These are phyloP conservation scores for Drosophila pseudoobscura DNA, from an alignment of 1,140 invertebrate species.

Conservation along the genomic window DNA sequence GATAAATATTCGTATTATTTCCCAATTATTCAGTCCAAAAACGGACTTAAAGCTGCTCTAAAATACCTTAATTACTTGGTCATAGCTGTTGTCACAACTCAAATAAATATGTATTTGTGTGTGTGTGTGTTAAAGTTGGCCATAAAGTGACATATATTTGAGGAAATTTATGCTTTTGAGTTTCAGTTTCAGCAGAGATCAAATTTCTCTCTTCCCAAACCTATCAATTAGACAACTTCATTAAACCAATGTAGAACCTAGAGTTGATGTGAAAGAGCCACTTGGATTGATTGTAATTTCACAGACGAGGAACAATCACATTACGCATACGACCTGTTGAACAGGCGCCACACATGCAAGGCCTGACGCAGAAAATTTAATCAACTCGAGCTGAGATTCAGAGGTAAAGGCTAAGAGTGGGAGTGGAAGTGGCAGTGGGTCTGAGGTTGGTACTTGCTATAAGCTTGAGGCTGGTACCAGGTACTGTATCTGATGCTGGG, in stretches of 20 bases:
- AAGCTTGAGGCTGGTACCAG: background rate
- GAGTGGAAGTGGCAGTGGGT: too few relatives aligned
- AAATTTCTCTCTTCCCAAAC: background rate
- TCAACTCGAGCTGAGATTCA: slow-evolving; percentile 45
- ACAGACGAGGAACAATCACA: slow-evolving; percentile 17
- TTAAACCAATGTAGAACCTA: background rate
- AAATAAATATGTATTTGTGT: slow-evolving; percentile 8
- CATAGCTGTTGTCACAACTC: background rate
- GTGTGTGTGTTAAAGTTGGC: background rate
- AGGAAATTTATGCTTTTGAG: slow-evolving; percentile 1
- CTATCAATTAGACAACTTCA: slow-evolving; percentile 18
- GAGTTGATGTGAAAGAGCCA: background rate
- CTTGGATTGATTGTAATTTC: slow-evolving; percentile 36
- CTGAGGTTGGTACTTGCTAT: too few relatives aligned
- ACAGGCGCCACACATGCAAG: background rate
- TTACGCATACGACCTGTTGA: slow-evolving; percentile 67
- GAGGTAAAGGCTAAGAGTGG: background rate
- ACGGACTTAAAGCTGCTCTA: slow-evolving; percentile 11
- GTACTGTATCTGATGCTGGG: too few relatives aligned
- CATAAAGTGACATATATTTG: slow-evolving; percentile 4
- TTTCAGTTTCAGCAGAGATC: background rate
- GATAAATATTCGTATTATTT: slow-evolving; percentile 46
- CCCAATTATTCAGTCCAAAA: slow-evolving; percentile 23
- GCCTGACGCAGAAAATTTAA: slow-evolving; percentile 51
- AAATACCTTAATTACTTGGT: slow-evolving; percentile 13